These are phyloP conservation scores for Pocillopora grandis DNA, from an alignment of 92 coral and sea anemone genomes.

Conservation along the genomic window DNA sequence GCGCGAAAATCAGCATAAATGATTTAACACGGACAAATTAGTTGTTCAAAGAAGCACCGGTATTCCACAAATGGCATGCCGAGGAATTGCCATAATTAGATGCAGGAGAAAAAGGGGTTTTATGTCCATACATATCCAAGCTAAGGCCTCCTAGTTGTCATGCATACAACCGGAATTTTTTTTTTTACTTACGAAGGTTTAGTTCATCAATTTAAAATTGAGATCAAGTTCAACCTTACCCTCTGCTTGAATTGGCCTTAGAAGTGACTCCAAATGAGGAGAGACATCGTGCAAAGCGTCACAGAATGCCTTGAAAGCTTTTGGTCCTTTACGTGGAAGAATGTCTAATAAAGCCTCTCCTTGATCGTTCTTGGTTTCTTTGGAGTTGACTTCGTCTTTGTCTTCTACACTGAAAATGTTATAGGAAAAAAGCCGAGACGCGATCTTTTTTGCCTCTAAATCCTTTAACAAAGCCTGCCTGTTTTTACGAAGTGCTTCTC, in stretches of 20 bases:
- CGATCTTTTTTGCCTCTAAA: slow-evolving; percentile 74
- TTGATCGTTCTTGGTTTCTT: slow-evolving; percentile 49
- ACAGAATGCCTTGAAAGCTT: slow-evolving; percentile 74
- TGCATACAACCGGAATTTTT: no score
- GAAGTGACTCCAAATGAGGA: slow-evolving; percentile 67
- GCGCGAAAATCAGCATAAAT: no score
- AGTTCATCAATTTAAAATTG: no score
- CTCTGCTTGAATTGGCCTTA: slow-evolving; percentile 53
- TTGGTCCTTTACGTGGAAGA: slow-evolving; percentile 70
- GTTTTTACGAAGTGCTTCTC: slow-evolving; percentile 58
- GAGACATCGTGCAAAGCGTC: slow-evolving; percentile 66
- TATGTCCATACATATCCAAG: no score
- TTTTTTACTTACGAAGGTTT: no score
- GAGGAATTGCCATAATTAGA: no score
- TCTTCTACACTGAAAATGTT: slow-evolving; percentile 59
- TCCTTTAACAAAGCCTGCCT: slow-evolving; percentile 56
- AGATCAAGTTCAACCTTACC: slow-evolving; percentile 29
- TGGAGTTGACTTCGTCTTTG: slow-evolving; percentile 58
- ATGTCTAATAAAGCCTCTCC: slow-evolving; percentile 61
- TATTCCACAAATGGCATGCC: no score
- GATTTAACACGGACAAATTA: no score
- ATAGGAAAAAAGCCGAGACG: slow-evolving; percentile 71
- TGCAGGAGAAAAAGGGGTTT: no score
- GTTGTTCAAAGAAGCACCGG: no score
- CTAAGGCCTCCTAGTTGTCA: no score